Percentiles rank a stretch among this genome's conserved stretches.
Conservation (phyloP, 2,797 vertebrate species). For the Macropus fuliginosus region DNA sequence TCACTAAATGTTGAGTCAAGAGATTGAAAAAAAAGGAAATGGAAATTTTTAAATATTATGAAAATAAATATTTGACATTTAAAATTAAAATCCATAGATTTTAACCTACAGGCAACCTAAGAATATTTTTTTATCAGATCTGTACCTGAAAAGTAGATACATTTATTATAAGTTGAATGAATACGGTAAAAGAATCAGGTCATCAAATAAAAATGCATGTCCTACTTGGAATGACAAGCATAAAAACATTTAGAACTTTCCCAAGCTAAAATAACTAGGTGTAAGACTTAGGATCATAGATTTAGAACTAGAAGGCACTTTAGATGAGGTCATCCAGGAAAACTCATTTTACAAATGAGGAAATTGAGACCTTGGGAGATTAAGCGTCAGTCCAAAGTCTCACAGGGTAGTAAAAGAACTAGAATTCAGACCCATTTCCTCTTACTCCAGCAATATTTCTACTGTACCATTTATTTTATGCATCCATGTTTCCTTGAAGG, state of each 20-base stretch:
- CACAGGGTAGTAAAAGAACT: background rate
- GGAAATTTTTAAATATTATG: background rate
- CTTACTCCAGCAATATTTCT: background rate
- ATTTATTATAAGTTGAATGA: background rate
- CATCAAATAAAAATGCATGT: background rate
- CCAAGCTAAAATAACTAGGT: background rate
- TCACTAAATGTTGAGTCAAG: background rate
- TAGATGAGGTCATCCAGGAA: background rate
- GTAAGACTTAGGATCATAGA: background rate
- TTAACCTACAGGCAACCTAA: background rate
- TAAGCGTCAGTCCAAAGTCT: background rate
- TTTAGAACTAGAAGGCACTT: background rate
- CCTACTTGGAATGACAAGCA: background rate
- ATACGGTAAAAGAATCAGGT: background rate
- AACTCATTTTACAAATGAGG: constrained; percentile 30
- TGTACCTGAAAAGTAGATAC: background rate
- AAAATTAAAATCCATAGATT: background rate
- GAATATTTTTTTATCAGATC: background rate
- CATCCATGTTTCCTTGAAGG: background rate
- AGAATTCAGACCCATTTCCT: background rate
- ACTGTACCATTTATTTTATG: background rate
- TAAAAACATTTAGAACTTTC: background rate
- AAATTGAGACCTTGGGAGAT: constrained; percentile 32
- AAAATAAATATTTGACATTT: background rate
- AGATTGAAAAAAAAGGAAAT: background rate